Evolutionary conservation across 2,113 vertebrate genomes (phyloP).

Genomic region (Dicaeum eximium): DNA sequence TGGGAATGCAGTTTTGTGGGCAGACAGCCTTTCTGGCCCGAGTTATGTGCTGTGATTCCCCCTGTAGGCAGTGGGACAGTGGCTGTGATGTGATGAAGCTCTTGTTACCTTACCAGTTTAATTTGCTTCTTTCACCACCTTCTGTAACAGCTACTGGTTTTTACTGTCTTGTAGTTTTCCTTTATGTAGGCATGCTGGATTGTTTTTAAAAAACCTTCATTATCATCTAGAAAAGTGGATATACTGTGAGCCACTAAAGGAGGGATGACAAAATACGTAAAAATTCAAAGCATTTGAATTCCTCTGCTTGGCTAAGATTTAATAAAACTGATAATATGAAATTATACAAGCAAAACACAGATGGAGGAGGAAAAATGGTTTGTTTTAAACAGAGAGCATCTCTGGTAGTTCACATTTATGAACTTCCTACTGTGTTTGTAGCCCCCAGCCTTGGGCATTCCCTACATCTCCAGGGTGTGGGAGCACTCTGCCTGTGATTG

Average conservation of each 20-base stretch:
- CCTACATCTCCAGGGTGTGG: fast-evolving
- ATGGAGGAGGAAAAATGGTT: not conserved
- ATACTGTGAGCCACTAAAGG: fast-evolving
- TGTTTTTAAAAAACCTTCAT: not conserved
- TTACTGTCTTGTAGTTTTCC: not conserved
- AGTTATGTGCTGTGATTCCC: not conserved
- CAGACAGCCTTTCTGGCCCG: not conserved
- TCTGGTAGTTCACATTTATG: not conserved
- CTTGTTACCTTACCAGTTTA: not conserved
- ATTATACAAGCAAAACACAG: not conserved
- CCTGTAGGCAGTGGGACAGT: fast-evolving
- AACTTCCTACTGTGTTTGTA: not conserved
- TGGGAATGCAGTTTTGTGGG: not conserved
- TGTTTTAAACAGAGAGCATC: not conserved
- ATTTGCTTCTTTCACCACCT: not conserved
- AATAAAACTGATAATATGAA: not conserved
- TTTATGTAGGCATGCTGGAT: not conserved
- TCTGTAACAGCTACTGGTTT: not conserved
- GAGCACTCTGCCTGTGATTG: not conserved
- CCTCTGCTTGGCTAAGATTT: not conserved
- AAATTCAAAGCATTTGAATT: not conserved
- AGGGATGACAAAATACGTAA: not conserved
- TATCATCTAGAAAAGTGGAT: not conserved
- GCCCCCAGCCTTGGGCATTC: not conserved
- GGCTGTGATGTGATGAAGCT: not conserved